Base-by-base conservation (phyloP, 2,888 invertebrate species). In the Epinotia nisella region DNA sequence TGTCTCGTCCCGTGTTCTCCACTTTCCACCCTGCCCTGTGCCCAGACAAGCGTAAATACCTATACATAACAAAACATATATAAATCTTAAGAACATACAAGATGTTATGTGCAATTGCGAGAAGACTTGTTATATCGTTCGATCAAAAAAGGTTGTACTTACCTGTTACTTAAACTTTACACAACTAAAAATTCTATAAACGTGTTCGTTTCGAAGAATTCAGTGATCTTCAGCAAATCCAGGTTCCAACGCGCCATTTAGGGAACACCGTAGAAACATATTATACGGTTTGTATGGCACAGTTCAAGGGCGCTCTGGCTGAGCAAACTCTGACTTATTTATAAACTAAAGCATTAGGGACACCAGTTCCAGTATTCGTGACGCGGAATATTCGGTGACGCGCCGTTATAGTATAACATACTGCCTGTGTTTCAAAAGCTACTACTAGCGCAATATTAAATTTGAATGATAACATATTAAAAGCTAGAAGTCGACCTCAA, bases 301-400 rank as follows among this genome's bases (percentile, higher is more conserved):
- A 55, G 55, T 61, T 62, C 70, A 64, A 70, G 62, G 70, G 55
- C 62, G 29, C n/a, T 29, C 29, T 29, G 24, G 45, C 53, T 17
- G 19, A 55, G 45, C 24, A 49, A 62, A 70, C 19, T 41, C 55
- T 45, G 56, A 64, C 19, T 70, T 56, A 62, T 70, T 70, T 62
- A 70, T 70, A 62, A 70, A 70, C 61, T 24, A 15, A 39, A 70
- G 45, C 45, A 67, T 67, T 67, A 58, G 29, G 45, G 49, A 21
- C 41, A 56, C 53, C 19, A 59, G 35, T 51, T 59, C 11, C 21
- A 58, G 21, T 55, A 55, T 58, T 65, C 9, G 53, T 53, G 39
- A n/a, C 49, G 49, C 62, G 17, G 13, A 62, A 62, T 19, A 19
- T 19, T 29, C 29, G n/a, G 2, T 29, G 49, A 62, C 1, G 49